A percentile compares a stretch with the other conserved stretches of the same genome.
Conservation (phyloP, 2,797 vertebrate species). For the Lepilemur septentrionalis region DNA sequence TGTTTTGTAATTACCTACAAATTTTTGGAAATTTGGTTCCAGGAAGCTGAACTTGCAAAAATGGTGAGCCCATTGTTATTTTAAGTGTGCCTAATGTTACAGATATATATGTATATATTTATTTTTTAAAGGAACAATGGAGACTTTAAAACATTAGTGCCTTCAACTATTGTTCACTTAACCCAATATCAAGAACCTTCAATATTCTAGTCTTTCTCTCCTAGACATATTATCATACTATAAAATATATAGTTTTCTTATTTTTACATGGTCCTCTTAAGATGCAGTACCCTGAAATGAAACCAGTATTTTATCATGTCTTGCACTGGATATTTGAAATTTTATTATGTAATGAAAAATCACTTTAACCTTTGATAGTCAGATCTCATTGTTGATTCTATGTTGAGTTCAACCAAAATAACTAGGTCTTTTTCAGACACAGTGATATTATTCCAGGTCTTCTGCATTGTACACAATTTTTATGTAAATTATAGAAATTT, state of each 20-base stretch:
- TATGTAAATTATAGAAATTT: conserved; percentile 27
- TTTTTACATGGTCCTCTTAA: not conserved
- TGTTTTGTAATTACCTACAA: not conserved
- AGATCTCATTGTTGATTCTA: not conserved
- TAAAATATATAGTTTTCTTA: not conserved
- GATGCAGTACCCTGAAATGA: not conserved
- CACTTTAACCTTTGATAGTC: not conserved
- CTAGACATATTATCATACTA: not conserved
- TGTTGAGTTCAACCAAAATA: not conserved
- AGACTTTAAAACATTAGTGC: not conserved
- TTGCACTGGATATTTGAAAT: not conserved
- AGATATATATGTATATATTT: not conserved
- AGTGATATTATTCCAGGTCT: not conserved
- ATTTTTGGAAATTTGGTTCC: not conserved
- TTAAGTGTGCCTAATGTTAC: not conserved
- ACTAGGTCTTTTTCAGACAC: not conserved
- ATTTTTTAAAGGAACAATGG: not conserved
- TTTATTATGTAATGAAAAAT: not conserved
- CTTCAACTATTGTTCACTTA: not conserved
- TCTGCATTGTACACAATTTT: not conserved
- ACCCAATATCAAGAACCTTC: not conserved
- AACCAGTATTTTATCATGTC: not conserved
- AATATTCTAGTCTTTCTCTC: not conserved
- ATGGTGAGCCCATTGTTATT: not conserved
- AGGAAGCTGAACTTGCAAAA: not conserved